Evolutionary conservation across 1,140 invertebrate genomes (phyloP).

Genomic region (Aphelinus atriplicis): DNA sequence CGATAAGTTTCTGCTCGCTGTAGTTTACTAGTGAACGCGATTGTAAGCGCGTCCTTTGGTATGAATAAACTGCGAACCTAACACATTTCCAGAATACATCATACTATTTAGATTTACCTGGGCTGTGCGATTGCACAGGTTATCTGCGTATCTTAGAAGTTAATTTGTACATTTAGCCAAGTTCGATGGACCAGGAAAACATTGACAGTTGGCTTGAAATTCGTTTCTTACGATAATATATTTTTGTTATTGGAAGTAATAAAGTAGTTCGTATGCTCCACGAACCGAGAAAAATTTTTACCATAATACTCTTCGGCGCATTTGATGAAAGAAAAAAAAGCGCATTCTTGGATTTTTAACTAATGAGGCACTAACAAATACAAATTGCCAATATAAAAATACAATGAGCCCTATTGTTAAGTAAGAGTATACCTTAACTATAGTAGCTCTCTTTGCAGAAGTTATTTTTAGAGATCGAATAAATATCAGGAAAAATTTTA

Average conservation of each 20-base stretch:
- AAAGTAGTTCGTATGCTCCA: slow-evolving; percentile 43
- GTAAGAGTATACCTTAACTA: slow-evolving; percentile 35
- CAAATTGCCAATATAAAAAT: slow-evolving; percentile 33
- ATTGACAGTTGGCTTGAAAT: slow-evolving; percentile 47
- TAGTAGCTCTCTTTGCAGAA: slow-evolving; percentile 35
- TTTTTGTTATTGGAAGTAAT: slow-evolving; percentile 54
- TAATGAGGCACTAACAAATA: slow-evolving; percentile 36
- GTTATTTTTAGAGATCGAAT: slow-evolving; percentile 42
- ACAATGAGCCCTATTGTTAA: slow-evolving; percentile 35
- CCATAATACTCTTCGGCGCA: slow-evolving; percentile 36
- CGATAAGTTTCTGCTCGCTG: slow-evolving; percentile 38
- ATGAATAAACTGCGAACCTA: slow-evolving; percentile 41
- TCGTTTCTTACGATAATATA: slow-evolving; percentile 53
- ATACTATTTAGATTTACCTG: slow-evolving; percentile 39
- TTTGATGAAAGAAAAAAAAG: slow-evolving; percentile 4
- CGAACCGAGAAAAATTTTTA: slow-evolving; percentile 36
- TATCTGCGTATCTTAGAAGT: slow-evolving; percentile 42
- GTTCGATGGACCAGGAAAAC: slow-evolving; percentile 37
- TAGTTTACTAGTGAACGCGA: slow-evolving; percentile 26
- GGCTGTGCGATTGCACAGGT: slow-evolving; percentile 34
- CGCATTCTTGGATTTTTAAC: slow-evolving; percentile 33
- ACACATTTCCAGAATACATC: slow-evolving; percentile 39
- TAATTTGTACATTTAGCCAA: slow-evolving; percentile 48
- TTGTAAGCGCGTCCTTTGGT: slow-evolving; percentile 30
- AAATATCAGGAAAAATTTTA: slow-evolving; percentile 32